Evolutionary conservation across 1,140 invertebrate species (phyloP).

Genomic region (Drosophila trapezifrons): DNA sequence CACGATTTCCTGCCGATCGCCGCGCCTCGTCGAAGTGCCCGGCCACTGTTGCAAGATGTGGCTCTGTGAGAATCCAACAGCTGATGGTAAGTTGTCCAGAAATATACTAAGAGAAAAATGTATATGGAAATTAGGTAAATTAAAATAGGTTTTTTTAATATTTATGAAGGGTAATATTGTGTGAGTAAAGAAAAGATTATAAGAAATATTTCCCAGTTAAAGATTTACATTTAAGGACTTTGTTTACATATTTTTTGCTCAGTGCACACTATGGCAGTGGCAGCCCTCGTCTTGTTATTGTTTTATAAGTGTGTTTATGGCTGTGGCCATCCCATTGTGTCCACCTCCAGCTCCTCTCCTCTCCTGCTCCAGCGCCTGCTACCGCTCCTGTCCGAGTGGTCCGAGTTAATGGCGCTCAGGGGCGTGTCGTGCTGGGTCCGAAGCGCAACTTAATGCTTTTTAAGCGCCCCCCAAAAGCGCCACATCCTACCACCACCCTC

Average conservation of each 20-base stretch:
- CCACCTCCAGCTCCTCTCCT: constrained; percentile 8
- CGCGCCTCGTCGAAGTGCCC: constrained; percentile 88
- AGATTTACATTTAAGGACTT: neutral
- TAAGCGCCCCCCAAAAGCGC: constrained; percentile 59
- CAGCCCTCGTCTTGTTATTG: constrained; percentile 64
- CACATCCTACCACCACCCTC: constrained; percentile 21
- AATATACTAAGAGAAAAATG: neutral
- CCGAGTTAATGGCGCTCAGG: constrained; percentile 74
- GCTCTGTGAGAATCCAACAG: constrained; percentile 88
- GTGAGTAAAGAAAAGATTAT: too few relatives aligned
- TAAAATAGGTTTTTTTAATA: neutral
- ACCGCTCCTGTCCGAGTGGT: constrained; percentile 6
- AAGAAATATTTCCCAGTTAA: neutral
- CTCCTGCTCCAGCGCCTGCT: neutral
- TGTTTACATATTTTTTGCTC: neutral
- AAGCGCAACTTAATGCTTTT: constrained; percentile 79
- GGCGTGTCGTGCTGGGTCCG: constrained; percentile 60
- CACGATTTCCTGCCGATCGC: constrained; percentile 86
- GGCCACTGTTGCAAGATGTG: constrained; percentile 90
- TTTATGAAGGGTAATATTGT: neutral
- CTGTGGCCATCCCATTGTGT: constrained; percentile 28
- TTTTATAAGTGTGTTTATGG: constrained; percentile 81
- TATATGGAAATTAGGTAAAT: neutral
- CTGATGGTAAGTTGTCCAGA: constrained; percentile 83
- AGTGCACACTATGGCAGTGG: neutral